Evolutionary conservation across 2,113 vertebrate genomes (phyloP), one percentile per base, ranked within the genome.

Genomic region (Amphiprion ocellaris): DNA sequence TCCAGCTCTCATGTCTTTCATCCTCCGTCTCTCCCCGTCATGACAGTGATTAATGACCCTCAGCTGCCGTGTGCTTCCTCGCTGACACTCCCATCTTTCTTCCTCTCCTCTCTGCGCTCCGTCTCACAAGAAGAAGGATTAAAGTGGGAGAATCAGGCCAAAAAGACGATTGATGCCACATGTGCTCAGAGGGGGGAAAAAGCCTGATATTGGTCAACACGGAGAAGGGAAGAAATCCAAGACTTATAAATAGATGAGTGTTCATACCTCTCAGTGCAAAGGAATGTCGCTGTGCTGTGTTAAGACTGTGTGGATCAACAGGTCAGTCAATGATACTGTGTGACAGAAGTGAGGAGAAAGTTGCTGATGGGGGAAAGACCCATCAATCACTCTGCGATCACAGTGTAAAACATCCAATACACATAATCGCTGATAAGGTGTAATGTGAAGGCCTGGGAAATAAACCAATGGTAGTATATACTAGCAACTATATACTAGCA

Each of bases 41-140:
- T 75, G 93, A 92, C 92, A 90, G 90, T 93, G 94, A 95, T 94
- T 94, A 94, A 94, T 94, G 92, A 89, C 87, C 91, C 91, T 93
- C 89, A 93, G 94, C 92, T 94, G 93, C 88, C 69, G 76, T 84
- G 88, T 82, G 90, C 90, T 88, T 91, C 83, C 90, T 89, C 62
- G 15, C 90, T 87, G 89, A 88, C 89, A 85, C 84, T 89, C 85
- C 91, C 86, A 90, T 90, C 84, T 80, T 88, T 93, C 94, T 96
- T 96, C 94, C 93, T 93, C 92, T 90, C 56, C 26, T 67, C 44
- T 86, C 50, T 77, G 83, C 68, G 15, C 89, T 77, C 66, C 55
- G 65, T 82, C 81, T 90, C 82, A 59, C 77, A 72, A 78, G 79
- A 80, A 83, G 74, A 85, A 58, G 67, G 81, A 90, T 89, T 86